Conservation (phyloP, 2,888 invertebrate species). For the Theretra japonica region DNA sequence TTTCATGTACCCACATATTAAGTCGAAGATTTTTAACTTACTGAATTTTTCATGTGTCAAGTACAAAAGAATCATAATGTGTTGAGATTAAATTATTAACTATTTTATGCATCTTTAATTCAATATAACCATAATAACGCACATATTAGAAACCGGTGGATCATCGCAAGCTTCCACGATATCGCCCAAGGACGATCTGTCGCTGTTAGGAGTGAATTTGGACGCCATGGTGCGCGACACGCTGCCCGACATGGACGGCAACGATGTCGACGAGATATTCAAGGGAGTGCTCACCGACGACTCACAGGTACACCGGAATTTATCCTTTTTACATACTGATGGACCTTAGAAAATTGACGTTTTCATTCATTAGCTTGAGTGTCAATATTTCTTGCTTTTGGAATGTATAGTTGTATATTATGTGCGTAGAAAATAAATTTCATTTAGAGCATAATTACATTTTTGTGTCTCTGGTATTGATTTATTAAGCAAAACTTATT, state of each 20-base stretch:
- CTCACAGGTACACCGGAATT: conserved; percentile 75
- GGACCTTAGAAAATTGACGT: neutral
- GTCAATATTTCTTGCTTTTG: neutral
- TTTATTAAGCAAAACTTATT: neutral
- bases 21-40: too few relatives aligned
- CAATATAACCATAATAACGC: too few relatives aligned
- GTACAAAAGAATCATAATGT: too few relatives aligned
- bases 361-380: neutral
- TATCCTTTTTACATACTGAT: neutral
- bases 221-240: conserved; percentile 89
- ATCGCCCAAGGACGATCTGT: conserved; percentile 87
- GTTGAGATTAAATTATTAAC: too few relatives aligned
- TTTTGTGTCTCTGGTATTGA: neutral
- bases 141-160: conserved; percentile 60
- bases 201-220: conserved; percentile 85
- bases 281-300: conserved; percentile 95
- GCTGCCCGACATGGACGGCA: conserved; percentile 94
- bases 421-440: too few relatives aligned
- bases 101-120: too few relatives aligned
- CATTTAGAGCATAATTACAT: too few relatives aligned
- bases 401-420: too few relatives aligned
- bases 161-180: conserved; percentile 75
- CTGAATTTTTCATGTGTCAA: too few relatives aligned
- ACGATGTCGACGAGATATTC: conserved; percentile 96
- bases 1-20: too few relatives aligned